Evolutionary conservation across 2,797 vertebrate genomes (phyloP), one percentile per base, ranked within the genome.

Genomic region (Artibeus lituratus): DNA sequence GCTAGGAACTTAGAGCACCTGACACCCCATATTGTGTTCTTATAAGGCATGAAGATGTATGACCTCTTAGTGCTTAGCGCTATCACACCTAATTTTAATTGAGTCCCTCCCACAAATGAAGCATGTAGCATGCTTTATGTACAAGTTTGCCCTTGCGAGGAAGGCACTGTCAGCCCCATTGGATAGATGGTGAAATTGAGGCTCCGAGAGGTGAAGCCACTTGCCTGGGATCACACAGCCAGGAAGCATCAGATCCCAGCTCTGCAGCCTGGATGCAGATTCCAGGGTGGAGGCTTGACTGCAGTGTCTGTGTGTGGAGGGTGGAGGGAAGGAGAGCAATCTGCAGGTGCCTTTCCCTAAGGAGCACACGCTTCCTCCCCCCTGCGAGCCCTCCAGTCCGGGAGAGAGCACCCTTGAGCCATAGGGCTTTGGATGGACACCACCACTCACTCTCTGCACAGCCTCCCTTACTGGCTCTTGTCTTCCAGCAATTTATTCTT

Each of bases 331-430:
- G 49, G 9, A 35, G 7, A 32, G 10, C 19, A 39, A 14, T n/a
- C 10, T 32, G 15, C 3, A n/a, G 5, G 44, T 5, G 11, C 2
- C 44, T 72, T 42, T 72, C 32, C 51, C 0, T 7, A 35, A 53
- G n/a, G 51, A 22, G 35, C 35, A 32, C 14, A 42, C 2, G 15
- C 26, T 69, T 24, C 42, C 69, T 26, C 49, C 59, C 53, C 26
- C 18, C 1, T 32, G 9, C 18, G 29, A 77, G 29, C 18, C 29
- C 42, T n/a, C 3, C 24, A 24, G 0, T 19, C 29, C 1, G 0
- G 14, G 10, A 22, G 74, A 55, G 0, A 12, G 35, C 9, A 24
- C 39, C 57, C 21, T 14, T 47, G 32, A 44, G 44, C 44, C 49
- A 10, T 1, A 57, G 24, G 26, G 44, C 59, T 88, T 15, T 47